These are phyloP conservation scores for human DNA, from an alignment of 2,113 vertebrate genomes.

Conservation along the genomic window GRCh38 chr1:50703501-50704000, in stretches of 20 bases:
- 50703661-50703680: conserved; percentile 68
- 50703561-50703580: conserved; percentile 59
- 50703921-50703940: conserved; percentile 92
- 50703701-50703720: conserved; percentile 57
- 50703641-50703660: background rate
- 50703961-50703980: conserved; percentile 92
- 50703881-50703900: conserved; percentile 87
- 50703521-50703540: background rate
- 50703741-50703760: conserved; percentile 78
- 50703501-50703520: conserved; percentile 23
- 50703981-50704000: conserved; percentile 92
- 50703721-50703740: conserved; percentile 73
- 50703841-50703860: conserved; percentile 94
- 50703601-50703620: background rate
- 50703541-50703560: conserved; percentile 24
- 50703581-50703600: background rate
- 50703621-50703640: conserved; percentile 33
- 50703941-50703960: conserved; percentile 92
- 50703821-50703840: conserved; percentile 91
- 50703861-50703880: conserved; percentile 89
- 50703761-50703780: conserved; percentile 79
- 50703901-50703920: conserved; percentile 91
- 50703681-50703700: conserved; percentile 71
- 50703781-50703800: conserved; percentile 87
- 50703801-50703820: conserved; percentile 82